Conservation (phyloP, 2,888 invertebrate species). For the Acronicta psi region DNA sequence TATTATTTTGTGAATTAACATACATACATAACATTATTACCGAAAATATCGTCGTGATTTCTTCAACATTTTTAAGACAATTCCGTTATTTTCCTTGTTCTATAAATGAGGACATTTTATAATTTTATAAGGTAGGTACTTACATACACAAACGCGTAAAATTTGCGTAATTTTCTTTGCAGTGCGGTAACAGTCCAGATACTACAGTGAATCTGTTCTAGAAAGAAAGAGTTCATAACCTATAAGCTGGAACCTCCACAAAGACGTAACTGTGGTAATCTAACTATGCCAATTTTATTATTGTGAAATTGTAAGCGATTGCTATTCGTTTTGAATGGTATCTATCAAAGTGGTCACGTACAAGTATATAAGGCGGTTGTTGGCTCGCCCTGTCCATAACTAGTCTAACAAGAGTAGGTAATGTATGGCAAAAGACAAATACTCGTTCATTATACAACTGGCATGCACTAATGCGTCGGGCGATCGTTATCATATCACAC, state of each 20-base stretch:
- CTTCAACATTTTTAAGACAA: slow-evolving; percentile 29
- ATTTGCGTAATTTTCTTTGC: slow-evolving; percentile 17
- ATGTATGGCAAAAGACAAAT: slow-evolving; percentile 45
- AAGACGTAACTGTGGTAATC: slow-evolving; percentile 33
- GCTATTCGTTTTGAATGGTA: slow-evolving; percentile 31
- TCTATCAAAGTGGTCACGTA: slow-evolving; percentile 36
- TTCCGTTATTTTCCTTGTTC: slow-evolving; percentile 38
- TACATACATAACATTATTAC: slow-evolving; percentile 46
- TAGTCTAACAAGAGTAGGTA: slow-evolving; percentile 40
- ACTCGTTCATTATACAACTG: slow-evolving; percentile 60
- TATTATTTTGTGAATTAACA: slow-evolving; percentile 55
- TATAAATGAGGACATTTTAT: slow-evolving; percentile 37
- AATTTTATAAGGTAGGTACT: slow-evolving; percentile 14
- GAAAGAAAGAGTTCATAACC: slow-evolving; percentile 41
- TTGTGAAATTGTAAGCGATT: slow-evolving; percentile 50
- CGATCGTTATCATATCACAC: slow-evolving; percentile 59
- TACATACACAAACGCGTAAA: slow-evolving; percentile 46
- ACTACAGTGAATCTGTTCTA: slow-evolving; percentile 30
- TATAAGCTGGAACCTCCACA: slow-evolving; percentile 15
- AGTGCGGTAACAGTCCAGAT: background rate
- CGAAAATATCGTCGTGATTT: slow-evolving; percentile 33
- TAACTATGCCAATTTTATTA: slow-evolving; percentile 33
- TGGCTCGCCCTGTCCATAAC: slow-evolving; percentile 34
- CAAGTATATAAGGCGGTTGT: slow-evolving; percentile 22
- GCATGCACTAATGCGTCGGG: slow-evolving; percentile 59